Base-by-base conservation (phyloP, 1,140 invertebrate genomes). In the Belonocnema kinseyi region DNA sequence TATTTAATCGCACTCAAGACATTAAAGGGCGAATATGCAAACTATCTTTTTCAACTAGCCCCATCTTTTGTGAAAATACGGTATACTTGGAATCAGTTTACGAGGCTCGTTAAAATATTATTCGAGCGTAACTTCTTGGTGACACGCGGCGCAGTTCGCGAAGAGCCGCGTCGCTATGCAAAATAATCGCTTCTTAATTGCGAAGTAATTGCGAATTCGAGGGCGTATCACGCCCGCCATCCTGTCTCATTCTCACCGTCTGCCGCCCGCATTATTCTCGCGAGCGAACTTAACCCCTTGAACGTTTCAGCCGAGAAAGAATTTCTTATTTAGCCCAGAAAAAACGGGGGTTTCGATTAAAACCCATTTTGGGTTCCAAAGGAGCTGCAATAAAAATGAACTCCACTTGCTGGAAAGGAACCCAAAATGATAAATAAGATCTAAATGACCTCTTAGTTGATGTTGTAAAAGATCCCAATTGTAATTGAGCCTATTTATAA, bases 141-240 rank as follows among this genome's bases (percentile, higher is more conserved):
- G 88, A 89, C 88, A 89, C 85, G 86, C 88, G 86, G 88, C 85
- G 85, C 86, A 86, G 80, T 84, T 86, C 85, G 83, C 85, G 81
- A 80, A 82, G 77, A 80, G 83, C 77, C 81, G 83, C 82, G 84
- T 82, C 84, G 85, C 88, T 89, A 89, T 89, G 88, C 88, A 88
- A 89, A 89, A 89, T 89, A 89, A 89, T 89, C 88, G 88, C 86
- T 89, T 89, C 88, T 89, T 89, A 89, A 89, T 89, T 89, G 86
- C 87, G 73, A 84, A 88, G 87, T 89, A 89, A 89, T 88, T 89
- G 87, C 82, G 82, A 88, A 87, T 88, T 88, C 86, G 77, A 80
- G 81, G 82, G 84, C 82, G 84, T 78, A 79, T 83, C 80, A 80
- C 80, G 76, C 80, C 80, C 78, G 40, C 75, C 50, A 46, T n/a